Evolutionary conservation across 2,113 vertebrate genomes (phyloP), one percentile per base, ranked within the genome.

Genomic region (Falcunculus frontatus): DNA sequence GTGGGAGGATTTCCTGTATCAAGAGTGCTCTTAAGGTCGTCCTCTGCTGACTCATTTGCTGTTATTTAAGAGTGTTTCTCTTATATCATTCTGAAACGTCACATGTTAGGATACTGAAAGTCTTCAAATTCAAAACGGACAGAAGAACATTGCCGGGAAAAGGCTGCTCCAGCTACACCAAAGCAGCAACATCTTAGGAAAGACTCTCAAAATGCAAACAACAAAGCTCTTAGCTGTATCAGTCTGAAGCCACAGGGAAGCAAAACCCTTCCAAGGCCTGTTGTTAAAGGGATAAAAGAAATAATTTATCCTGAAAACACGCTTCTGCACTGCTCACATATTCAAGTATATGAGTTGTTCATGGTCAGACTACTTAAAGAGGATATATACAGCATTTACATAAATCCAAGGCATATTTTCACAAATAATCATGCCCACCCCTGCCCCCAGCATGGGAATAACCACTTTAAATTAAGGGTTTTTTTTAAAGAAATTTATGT

Each of bases 1-100:
- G 88, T 84, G 73, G 83, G 86, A 96, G 69, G 80, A 90, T 78
- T 84, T 93, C 83, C 69, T 87, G 56, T 75, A 93, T 74, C 75
- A 84, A 81, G 56, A 64, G 69, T 70, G 62, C 49, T 96, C 55
- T 91, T 95, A 68, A 93, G 95, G 88, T 70, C 1, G 0, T 94
- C 39, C 53, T 92, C 65, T 97, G 90, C 85, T 97, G 93, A 95
- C 72, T 96, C 96, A 97, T 84, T 93, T 90, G 88, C 79, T 78
- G 64, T 74, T 94, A 88, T 52, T 87, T 81, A 68, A 68, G 59
- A 88, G 81, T 29, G 39, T 59, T 96, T 84, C 39, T 84, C 53
- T 68, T 27, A 1, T 39, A 50, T 70, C 15, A 46, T 78, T 90
- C 65, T 59, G 52, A 89, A 91, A 95, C 4, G 16, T 53, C 64